Percentiles rank a stretch among this genome's conserved stretches.
Evolutionary conservation across 2,888 invertebrate genomes (phyloP).

Genomic region (Eurois occulta): DNA sequence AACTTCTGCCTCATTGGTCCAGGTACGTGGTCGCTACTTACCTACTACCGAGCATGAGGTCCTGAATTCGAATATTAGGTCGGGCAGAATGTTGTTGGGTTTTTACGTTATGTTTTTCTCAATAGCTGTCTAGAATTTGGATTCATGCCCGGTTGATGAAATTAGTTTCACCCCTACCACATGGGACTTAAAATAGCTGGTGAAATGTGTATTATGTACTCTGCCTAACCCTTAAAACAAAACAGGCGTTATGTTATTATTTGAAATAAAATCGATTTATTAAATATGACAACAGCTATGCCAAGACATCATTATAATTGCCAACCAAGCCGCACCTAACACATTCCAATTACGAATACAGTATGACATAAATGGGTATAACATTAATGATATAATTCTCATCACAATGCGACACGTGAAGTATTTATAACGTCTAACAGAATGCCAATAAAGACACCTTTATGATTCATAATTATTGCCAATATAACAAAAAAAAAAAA

Average conservation of each 20-base stretch:
- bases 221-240: background rate
- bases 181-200: background rate
- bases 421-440: slow-evolving; percentile 17
- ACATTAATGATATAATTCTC: slow-evolving; percentile 34
- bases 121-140: background rate
- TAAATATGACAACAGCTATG: background rate
- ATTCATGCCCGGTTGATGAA: background rate
- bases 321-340: slow-evolving; percentile 28
- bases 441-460: slow-evolving; percentile 13
- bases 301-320: slow-evolving; percentile 21
- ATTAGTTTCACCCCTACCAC: background rate
- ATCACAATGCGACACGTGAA: slow-evolving; percentile 18
- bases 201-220: background rate
- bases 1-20: background rate
- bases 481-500: no score
- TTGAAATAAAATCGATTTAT: background rate
- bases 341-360: slow-evolving; percentile 36
- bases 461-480: background rate
- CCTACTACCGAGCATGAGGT: background rate
- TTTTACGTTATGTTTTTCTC: background rate
- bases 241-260: background rate
- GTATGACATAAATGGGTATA: background rate
- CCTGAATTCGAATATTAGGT: background rate
- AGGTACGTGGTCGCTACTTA: background rate
- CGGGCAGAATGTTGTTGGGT: background rate